Conservation (phyloP, 2,797 vertebrate species). For the Coregonus suidteri region DNA sequence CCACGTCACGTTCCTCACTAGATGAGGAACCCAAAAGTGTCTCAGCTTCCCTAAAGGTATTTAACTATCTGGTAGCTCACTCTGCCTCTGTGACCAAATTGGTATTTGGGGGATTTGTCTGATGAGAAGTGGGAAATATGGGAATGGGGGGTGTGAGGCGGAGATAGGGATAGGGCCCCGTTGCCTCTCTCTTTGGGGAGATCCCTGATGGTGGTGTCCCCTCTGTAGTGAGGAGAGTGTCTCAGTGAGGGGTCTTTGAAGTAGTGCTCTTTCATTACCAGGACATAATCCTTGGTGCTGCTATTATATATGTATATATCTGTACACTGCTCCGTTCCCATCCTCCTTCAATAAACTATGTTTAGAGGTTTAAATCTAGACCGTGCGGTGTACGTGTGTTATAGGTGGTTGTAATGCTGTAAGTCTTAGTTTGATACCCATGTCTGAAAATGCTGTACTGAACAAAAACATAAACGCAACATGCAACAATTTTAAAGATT, state of each 20-base stretch:
- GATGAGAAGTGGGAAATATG: slow-evolving; percentile 21
- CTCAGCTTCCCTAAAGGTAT: slow-evolving; percentile 31
- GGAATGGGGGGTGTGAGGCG: slow-evolving; percentile 32
- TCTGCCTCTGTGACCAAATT: slow-evolving; percentile 44
- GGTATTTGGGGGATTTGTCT: slow-evolving; percentile 44
- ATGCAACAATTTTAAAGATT: no score
- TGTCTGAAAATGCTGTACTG: slow-evolving; percentile 18
- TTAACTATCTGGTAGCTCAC: slow-evolving; percentile 31
- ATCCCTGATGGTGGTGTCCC: slow-evolving; percentile 48
- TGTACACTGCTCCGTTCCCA: slow-evolving; percentile 24
- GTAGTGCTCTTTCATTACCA: slow-evolving; percentile 51
- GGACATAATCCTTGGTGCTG: slow-evolving; percentile 48
- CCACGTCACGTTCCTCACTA: slow-evolving; percentile 26
- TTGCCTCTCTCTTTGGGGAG: slow-evolving; percentile 51
- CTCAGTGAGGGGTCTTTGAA: slow-evolving; percentile 40
- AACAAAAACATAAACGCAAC: no score
- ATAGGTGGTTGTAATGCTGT: background rate
- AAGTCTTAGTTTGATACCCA: slow-evolving; percentile 37
- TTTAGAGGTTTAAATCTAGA: slow-evolving; percentile 28
- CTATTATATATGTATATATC: slow-evolving; percentile 37
- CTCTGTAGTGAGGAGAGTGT: slow-evolving; percentile 41
- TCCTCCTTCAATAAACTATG: background rate
- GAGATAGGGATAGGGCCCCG: slow-evolving; percentile 35
- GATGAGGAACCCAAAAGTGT: slow-evolving; percentile 37
- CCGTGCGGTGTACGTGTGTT: background rate